Conservation (phyloP, 2,113 vertebrate species). For the Chitala chitala region DNA sequence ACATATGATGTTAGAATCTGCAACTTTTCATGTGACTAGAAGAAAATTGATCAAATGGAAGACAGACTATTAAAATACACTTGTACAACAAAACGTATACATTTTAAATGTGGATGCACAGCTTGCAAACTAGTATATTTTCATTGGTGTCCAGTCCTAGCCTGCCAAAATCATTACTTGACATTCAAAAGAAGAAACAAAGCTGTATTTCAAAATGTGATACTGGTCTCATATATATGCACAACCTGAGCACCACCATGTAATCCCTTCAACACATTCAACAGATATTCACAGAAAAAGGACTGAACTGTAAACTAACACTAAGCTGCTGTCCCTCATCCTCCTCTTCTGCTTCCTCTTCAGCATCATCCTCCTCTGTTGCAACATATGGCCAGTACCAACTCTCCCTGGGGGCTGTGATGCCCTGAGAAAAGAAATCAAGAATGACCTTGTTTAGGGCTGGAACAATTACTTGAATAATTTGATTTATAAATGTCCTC, state of each 20-base stretch:
- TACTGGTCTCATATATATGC: too few relatives aligned
- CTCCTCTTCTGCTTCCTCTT: slow-evolving; percentile 52
- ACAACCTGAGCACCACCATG: not conserved
- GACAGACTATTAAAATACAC: not conserved
- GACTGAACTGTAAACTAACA: slow-evolving; percentile 50
- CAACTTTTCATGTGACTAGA: slow-evolving; percentile 79
- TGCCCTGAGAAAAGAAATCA: slow-evolving; percentile 59
- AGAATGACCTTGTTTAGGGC: too few relatives aligned
- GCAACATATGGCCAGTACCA: slow-evolving; percentile 84
- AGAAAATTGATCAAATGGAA: slow-evolving; percentile 22
- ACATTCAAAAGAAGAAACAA: not conserved
- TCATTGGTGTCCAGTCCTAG: not conserved
- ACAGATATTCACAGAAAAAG: not conserved
- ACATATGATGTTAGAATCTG: slow-evolving; percentile 81
- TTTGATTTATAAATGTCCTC: too few relatives aligned
- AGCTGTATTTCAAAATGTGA: too few relatives aligned
- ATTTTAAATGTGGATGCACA: too few relatives aligned
- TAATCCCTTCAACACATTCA: too few relatives aligned
- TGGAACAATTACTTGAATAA: too few relatives aligned
- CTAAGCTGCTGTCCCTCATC: slow-evolving; percentile 69
- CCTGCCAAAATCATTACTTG: not conserved
- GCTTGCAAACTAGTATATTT: too few relatives aligned
- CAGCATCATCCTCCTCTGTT: slow-evolving; percentile 57
- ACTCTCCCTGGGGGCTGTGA: slow-evolving; percentile 70
- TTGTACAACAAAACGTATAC: not conserved